phyloP scores from a whole-genome alignment of 2,888 invertebrate genomes.

The Yponomeuta malinellus region DNA sequence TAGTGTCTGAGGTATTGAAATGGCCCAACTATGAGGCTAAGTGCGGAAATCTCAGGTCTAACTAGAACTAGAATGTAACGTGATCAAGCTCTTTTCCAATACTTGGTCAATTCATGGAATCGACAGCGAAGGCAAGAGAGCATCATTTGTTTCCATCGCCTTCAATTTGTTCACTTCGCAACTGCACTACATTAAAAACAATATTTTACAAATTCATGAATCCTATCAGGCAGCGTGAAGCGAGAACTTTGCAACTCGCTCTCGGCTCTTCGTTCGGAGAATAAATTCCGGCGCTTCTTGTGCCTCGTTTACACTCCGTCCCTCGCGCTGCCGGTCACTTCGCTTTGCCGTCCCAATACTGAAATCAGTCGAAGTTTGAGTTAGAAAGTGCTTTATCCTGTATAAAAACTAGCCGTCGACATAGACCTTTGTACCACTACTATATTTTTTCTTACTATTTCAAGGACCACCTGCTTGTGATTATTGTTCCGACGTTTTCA shows the following conservation, averaged over 20 bases:
- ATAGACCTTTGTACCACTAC: no score
- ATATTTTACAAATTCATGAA: slow-evolving; percentile 3
- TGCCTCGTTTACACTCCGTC: neutral
- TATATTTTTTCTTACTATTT: no score
- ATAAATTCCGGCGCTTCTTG: neutral
- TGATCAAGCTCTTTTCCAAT: no score
- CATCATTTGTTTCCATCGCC: neutral
- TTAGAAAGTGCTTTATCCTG: no score
- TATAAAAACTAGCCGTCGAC: no score
- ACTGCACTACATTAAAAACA: slow-evolving; percentile 3
- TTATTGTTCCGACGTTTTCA: no score
- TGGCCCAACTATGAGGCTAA: no score
- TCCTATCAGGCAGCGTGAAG: neutral
- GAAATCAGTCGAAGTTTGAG: no score
- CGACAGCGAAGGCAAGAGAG: neutral
- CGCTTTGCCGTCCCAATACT: neutral
- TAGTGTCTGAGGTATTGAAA: no score
- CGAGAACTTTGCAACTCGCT: neutral
- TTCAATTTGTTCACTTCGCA: slow-evolving; percentile 1
- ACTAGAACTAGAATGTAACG: no score
- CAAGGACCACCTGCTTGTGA: no score
- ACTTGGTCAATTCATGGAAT: neutral
- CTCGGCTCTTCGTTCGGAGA: neutral
- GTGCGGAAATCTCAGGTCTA: no score
- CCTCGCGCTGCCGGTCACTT: neutral